Base-by-base conservation (phyloP, 92 coral and sea anemone genomes). In the Parazoanthus swiftii region DNA sequence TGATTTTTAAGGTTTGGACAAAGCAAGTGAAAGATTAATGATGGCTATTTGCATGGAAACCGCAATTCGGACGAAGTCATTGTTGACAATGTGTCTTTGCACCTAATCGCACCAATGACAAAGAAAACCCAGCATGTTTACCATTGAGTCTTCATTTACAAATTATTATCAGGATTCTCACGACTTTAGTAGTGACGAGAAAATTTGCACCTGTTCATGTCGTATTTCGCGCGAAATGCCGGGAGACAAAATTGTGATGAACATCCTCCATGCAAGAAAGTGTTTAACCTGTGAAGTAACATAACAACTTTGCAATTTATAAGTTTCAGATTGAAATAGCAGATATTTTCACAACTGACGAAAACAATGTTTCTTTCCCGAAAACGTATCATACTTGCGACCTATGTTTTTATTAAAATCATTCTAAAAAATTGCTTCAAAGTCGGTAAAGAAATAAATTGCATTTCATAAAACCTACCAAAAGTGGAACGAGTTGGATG, bases 11-110 rank as follows among this genome's bases (percentile, higher is more conserved):
- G 4, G 43, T 54, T 80, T 70, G 65, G 79, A 84, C 79, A 84
- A 84, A 84, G 50, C 21, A 72, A 71, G 16, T 71, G 66, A 84
- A 84, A 71, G 56, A 84, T 84, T 84, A 84, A 84, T 84, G 78
- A 26, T 11, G 51, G 87, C 46, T 71, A 26, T 84, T 84, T 84
- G 79, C 75, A 44, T 46, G 26, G 87, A 74, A 37, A 46, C 66
- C 39, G 25, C 86, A 82, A 79, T 16, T 25, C 63, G 38, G 35
- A 23, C 0, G 26, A 36, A 18, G 51, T 44, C 8, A 33, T 76
- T 38, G 70, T 76, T 76, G 80, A 76, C 80, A 76, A 76, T 37
- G n/a, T 39, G 80, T 50, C 44, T 11, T 79, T 6, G 48, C 66
- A 76, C 11, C 80, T 42, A 76, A 76, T 79, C 82, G 8, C 8